A percentile compares a stretch with the other conserved stretches of the same genome.
Evolutionary conservation across 1,140 invertebrate genomes (phyloP).

Genomic region (Stenopsyche tienmushanensis): DNA sequence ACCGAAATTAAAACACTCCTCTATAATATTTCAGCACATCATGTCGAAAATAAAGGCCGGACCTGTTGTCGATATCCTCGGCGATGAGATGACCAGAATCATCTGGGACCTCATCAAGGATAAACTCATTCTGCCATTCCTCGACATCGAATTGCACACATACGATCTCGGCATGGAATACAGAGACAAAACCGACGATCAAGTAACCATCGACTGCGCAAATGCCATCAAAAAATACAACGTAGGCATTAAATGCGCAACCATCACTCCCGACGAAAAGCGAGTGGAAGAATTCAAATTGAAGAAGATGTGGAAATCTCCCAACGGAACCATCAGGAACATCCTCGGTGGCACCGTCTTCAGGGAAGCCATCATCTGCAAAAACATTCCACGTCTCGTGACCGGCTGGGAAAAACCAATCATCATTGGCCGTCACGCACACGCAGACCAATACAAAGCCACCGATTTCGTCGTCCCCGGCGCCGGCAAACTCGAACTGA

Average conservation of each 20-base stretch:
- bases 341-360: constrained; percentile 96
- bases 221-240: constrained; percentile 97
- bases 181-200: constrained; percentile 90
- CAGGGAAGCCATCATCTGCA: constrained; percentile 96
- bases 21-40: no score
- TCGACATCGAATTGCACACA: constrained; percentile 93
- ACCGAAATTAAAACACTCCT: no score
- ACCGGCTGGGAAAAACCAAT: constrained; percentile 96
- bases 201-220: constrained; percentile 96
- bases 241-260: constrained; percentile 98
- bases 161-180: constrained; percentile 96
- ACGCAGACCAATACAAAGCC: constrained; percentile 97
- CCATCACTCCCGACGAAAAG: constrained; percentile 97
- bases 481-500: constrained; percentile 82
- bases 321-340: constrained; percentile 98
- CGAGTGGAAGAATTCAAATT: constrained; percentile 92
- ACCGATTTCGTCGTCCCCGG: constrained; percentile 92
- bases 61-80: constrained; percentile 92
- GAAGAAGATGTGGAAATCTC: constrained; percentile 99
- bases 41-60: constrained; percentile 74
- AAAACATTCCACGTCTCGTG: constrained; percentile 95
- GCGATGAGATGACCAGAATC: constrained; percentile 99
- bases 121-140: constrained; percentile 93
- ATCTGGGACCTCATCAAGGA: constrained; percentile 98
- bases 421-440: constrained; percentile 96